These are phyloP conservation scores for Ormyrus rosae DNA, from an alignment of 2,888 invertebrate species.

Conservation along the genomic window DNA sequence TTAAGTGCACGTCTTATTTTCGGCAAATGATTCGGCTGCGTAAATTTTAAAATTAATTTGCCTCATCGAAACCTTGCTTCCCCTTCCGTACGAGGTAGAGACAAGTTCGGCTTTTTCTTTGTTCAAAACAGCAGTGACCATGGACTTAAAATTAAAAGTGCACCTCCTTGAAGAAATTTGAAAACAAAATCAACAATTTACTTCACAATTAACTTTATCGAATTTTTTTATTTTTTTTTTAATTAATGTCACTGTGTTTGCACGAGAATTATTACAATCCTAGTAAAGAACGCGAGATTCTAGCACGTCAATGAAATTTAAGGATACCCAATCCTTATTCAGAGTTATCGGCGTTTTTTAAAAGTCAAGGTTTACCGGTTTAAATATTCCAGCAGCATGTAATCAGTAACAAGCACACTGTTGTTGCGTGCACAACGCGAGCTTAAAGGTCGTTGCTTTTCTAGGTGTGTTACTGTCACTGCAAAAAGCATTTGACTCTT, in stretches of 20 bases:
- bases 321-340: not conserved
- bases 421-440: constrained; percentile 15
- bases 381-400: not conserved
- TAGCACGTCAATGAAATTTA: not conserved
- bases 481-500: constrained; percentile 24
- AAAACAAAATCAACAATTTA: too few relatives aligned
- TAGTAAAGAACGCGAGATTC: too few relatives aligned
- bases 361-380: constrained; percentile 18
- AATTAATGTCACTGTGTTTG: too few relatives aligned
- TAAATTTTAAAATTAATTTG: not conserved
- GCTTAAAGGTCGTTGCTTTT: constrained; percentile 32
- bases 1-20: too few relatives aligned
- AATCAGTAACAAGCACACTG: constrained; percentile 4
- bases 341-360: too few relatives aligned
- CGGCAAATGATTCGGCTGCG: too few relatives aligned
- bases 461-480: constrained; percentile 7
- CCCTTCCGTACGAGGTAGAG: not conserved
- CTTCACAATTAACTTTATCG: too few relatives aligned
- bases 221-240: too few relatives aligned
- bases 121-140: not conserved
- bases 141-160: not conserved
- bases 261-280: too few relatives aligned
- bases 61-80: not conserved
- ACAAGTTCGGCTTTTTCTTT: not conserved
- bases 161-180: not conserved